Percentiles rank a stretch among this genome's conserved stretches.
Evolutionary conservation across 2,797 vertebrate genomes (phyloP).

Genomic region (Phrynocephalus forsythii): DNA sequence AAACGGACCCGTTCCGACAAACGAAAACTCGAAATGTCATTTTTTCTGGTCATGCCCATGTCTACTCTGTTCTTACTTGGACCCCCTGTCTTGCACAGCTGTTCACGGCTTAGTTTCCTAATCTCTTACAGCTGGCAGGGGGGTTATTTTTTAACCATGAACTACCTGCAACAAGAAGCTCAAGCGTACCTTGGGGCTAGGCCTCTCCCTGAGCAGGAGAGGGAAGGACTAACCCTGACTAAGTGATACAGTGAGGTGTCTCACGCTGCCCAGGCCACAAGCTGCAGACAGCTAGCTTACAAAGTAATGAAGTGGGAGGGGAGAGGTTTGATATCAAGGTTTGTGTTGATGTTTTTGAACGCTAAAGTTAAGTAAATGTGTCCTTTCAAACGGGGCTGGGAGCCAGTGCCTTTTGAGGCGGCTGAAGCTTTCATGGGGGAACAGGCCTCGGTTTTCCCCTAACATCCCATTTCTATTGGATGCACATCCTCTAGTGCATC

Average conservation of each 20-base stretch:
- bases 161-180: not conserved
- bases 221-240: too few relatives aligned
- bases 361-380: slow-evolving; percentile 9
- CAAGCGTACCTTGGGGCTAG: not conserved
- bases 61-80: not conserved
- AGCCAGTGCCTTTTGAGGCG: slow-evolving; percentile 23
- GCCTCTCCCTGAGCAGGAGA: not conserved
- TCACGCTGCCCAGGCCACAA: too few relatives aligned
- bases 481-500: not conserved
- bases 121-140: not conserved
- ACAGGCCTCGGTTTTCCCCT: not conserved
- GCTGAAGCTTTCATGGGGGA: slow-evolving; percentile 14
- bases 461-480: rapidly evolving
- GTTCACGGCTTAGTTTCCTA: not conserved
- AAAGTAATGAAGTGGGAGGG: not conserved
- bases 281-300: not conserved
- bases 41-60: too few relatives aligned
- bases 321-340: not conserved
- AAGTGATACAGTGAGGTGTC: too few relatives aligned
- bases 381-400: slow-evolving; percentile 45
- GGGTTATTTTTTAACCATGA: too few relatives aligned
- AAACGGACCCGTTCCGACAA: too few relatives aligned
- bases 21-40: too few relatives aligned
- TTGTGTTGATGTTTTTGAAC: not conserved
- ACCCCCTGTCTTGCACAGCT: not conserved